phyloP scores from a whole-genome alignment of 2,113 vertebrate genomes.

The cat (Felis catus) region F.catus_Fca126_mat1.0 CM031426.1:31843001-31843500 shows the following conservation, averaged over 20 bases:
- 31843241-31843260: background rate
- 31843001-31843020: background rate
- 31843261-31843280: background rate
- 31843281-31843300: background rate
- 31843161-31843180: background rate
- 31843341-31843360: rapidly evolving
- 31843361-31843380: background rate
- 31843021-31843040: rapidly evolving
- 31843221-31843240: background rate
- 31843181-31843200: background rate
- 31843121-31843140: rapidly evolving
- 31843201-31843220: background rate
- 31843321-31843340: background rate
- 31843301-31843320: background rate
- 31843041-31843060: background rate
- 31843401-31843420: too few species aligned
- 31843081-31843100: background rate
- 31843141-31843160: background rate
- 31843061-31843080: too few species aligned
- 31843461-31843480: background rate
- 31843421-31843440: background rate
- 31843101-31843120: background rate
- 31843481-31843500: background rate
- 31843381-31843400: background rate
- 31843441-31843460: background rate